Base-by-base conservation (phyloP, 1,140 invertebrate genomes). In the Holcopasites calliopsidis region DNA sequence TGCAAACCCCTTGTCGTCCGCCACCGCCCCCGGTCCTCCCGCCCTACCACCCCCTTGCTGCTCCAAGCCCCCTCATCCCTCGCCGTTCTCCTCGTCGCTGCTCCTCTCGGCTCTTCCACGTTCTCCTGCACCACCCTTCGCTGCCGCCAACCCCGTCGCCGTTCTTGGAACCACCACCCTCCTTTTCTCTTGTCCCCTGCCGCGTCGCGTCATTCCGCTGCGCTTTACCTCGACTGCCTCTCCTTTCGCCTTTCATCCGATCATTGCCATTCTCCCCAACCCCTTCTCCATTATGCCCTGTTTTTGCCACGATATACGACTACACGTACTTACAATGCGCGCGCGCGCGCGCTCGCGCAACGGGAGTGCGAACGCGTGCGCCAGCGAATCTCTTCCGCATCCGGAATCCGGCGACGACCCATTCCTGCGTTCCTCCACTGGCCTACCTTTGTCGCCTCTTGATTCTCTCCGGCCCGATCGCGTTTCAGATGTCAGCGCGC, bases 181-280 rank as follows among this genome's bases (percentile, higher is more conserved):
- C 74, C 68, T 77, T 82, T 76, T 82, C 74, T 73, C 78, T 84
- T 28, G 64, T 47, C 28, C 57, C 40, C 28, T 62, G 38, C 78
- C 76, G 49, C 77, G 61, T 55, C 23, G 61, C 58, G 18, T 23
- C 21, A 23, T 21, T 23, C 47, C 35, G 50, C 65, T 68, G 44
- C 77, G 52, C 65, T 60, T 68, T 35, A 57, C 69, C 60, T 70
- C 40, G 23, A 13, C n/a, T n/a, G n/a, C 38, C 47, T 61, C 66
- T 35, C 60, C 40, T 49, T 76, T 65, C 61, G n/a, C 38, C 4
- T n/a, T n/a, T n/a, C 44, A 18, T n/a, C 71, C 60, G 60, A 73
- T 73, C 70, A 73, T 73, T 64, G 49, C 54, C 28, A 65, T 65
- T 69, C 68, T 58, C 57, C 58, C n/a, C 69, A n/a, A 58, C 26